Base-by-base conservation (phyloP, 1,140 invertebrate species). In the Sitophilus oryzae region DNA sequence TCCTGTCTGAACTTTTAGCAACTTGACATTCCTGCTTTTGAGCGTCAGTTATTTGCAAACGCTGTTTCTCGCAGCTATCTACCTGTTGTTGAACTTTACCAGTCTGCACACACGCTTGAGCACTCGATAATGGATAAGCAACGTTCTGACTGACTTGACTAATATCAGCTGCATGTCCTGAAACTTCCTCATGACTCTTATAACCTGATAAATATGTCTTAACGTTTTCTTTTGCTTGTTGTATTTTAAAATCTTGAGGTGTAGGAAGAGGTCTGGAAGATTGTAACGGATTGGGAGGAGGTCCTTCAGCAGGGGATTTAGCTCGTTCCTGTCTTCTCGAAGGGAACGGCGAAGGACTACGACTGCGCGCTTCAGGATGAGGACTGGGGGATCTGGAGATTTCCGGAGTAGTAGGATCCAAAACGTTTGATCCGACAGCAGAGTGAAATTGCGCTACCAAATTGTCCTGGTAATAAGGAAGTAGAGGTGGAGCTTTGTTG, bases 401-500 rank as follows among this genome's bases (percentile, higher is more conserved):
- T 62, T 75, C 76, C 15, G 74, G 76, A 61, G 73, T 77, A 22
- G 71, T 73, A 16, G 79, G 78, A 58, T 82, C 74, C 56, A 78
- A 81, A 30, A 76, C 61, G 41, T 78, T 74, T 19, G 73, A 74
- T 65, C 79, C 75, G 0, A 77, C 66, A 3, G 81, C 75, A 35
- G 67, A 49, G 59, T 77, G 76, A 62, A 80, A 79, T 15, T 81
- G 76, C 38, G 79, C 74, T 35, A 79, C 76, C 56, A 84, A 74
- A 70, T 81, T 82, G 68, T 80, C 79, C 67, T 84, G 81, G 65
- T 84, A 84, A 66, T 77, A 79, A 15, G 82, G 82, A 51, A 83
- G 74, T 47, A 81, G 74, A 10, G 81, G 79, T 0, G 81, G 79
- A 43, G 80, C 78, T 73, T 83, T 83, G 67, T 81, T 82, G 49